Conservation (phyloP, 1,140 invertebrate species). For the Pseudoatta argentina region DNA sequence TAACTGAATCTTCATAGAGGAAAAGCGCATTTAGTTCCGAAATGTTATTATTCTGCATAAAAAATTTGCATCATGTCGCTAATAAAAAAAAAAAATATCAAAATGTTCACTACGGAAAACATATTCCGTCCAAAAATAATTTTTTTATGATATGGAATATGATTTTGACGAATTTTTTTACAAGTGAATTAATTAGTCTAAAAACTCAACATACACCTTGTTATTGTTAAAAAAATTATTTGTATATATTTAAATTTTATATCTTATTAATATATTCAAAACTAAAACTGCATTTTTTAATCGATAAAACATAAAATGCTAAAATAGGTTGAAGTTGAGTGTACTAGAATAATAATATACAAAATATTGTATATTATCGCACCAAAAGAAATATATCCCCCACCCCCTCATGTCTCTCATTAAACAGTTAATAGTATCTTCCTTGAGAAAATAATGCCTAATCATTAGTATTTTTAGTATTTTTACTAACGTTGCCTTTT, state of each 20-base stretch:
- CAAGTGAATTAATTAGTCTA: neutral
- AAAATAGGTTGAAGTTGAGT: neutral
- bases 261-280: neutral
- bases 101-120: neutral
- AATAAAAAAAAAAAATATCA: neutral
- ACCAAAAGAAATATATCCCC: neutral
- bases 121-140: neutral
- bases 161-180: too few species aligned
- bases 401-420: too few species aligned
- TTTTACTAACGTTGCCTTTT: neutral
- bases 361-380: neutral
- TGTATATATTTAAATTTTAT: neutral
- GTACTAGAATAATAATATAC: neutral
- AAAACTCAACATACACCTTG: neutral
- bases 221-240: neutral
- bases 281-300: neutral
- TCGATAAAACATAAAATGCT: neutral
- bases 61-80: slow-evolving; percentile 1
- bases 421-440: neutral
- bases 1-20: neutral
- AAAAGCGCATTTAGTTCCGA: neutral
- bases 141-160: neutral
- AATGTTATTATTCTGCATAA: slow-evolving; percentile 18
- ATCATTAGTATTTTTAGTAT: neutral
- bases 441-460: neutral